Evolutionary conservation across 2,888 invertebrate genomes (phyloP).

Genomic region (Drosophila yooni): DNA sequence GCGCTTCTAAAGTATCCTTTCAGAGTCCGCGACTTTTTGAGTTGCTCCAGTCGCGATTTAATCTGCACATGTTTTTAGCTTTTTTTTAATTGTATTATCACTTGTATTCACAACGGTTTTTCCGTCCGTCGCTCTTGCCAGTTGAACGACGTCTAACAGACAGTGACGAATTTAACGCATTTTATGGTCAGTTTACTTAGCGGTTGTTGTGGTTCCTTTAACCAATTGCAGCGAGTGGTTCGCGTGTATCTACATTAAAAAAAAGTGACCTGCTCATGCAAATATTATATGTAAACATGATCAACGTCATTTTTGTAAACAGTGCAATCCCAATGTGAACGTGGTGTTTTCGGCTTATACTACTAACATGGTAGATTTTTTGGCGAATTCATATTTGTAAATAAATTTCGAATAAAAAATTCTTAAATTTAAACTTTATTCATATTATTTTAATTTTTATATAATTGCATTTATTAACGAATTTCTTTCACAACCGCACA

Average conservation of each 20-base stretch:
- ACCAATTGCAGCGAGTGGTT: conserved; percentile 47
- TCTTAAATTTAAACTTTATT: neutral
- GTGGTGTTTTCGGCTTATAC: neutral
- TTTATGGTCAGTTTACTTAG: conserved; percentile 34
- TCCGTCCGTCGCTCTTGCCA: conserved; percentile 52
- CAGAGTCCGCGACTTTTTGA: conserved; percentile 65
- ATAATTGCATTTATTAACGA: neutral
- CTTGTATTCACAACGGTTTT: neutral
- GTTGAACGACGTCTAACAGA: conserved; percentile 70
- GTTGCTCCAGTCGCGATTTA: conserved; percentile 60
- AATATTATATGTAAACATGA: conserved; percentile 24
- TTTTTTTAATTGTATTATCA: neutral
- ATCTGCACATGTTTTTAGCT: conserved; percentile 38
- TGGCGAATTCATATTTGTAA: neutral
- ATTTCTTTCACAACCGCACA: neutral
- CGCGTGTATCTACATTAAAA: conserved; percentile 68
- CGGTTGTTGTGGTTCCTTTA: conserved; percentile 14
- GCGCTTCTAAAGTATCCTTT: neutral
- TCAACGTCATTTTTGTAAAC: conserved; percentile 19
- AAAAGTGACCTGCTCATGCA: conserved; percentile 37
- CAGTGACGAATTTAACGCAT: conserved; percentile 23
- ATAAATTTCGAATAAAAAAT: neutral
- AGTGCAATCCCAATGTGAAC: neutral
- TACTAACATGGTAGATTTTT: no score
- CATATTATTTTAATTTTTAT: neutral